Base-by-base conservation (phyloP, 2,888 invertebrate genomes). In the Drosophila pseudotakahashii region DNA sequence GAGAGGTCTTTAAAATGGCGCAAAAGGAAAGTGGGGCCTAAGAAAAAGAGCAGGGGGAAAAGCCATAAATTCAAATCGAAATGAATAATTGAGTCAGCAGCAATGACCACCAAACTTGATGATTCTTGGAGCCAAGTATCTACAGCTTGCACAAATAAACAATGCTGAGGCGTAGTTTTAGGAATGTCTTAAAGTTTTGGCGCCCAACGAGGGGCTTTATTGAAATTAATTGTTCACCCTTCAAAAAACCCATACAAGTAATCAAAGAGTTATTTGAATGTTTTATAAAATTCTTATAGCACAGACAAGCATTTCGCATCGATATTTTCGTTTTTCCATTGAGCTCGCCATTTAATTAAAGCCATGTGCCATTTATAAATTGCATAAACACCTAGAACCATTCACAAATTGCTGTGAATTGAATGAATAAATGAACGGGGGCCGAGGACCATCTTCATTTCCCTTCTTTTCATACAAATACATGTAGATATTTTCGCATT, bases 341-440 rank as follows among this genome's bases (percentile, higher is more conserved):
- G 10, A 10, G 10, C 45, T 30, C n/a, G 26, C 26, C n/a, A 45
- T 34, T 61, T 26, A 61, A 19, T 59, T 60, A 23, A 45, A 16
- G 19, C 45, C 60, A 16, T 44, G 62, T 39, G 23, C 16, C 36
- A 62, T 63, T 42, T 47, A 26, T 34, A 63, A 62, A 63, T 41
- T 34, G 26, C 48, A 48, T 41, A 62, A 62, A 30, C 62, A 62
- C 63, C 41, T 14, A n/a, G 5, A 63, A 48, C 62, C 47, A 48
- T 62, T 48, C 63, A 41, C 23, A 50, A 51, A 62, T 45, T n/a
- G 42, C 62, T 45, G 53, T 11, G 44, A 41, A 61, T 36, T 36
- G 54, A 41, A 39, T 44, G 45, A 36, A 34, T 39, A 44, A 61
- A 53, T 48, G 32, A 11, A 53, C 45, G 42, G n/a, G 34, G 32